Conservation (phyloP, 2,888 invertebrate species). For the Pristionchus japonicus region DNA sequence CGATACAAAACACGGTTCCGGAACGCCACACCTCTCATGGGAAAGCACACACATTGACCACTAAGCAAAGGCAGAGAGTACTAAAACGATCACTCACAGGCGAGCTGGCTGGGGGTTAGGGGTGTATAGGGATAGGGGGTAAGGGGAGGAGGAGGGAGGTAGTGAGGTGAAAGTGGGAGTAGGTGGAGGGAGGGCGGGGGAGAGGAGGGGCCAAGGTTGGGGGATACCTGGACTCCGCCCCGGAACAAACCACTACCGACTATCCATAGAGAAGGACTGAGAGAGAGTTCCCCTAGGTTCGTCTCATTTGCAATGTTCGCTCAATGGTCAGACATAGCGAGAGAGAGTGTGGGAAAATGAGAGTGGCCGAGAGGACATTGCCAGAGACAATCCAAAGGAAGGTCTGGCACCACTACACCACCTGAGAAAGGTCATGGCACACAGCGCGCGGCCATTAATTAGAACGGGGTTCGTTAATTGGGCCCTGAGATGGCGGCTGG, state of each 20-base stretch:
- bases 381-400: background rate
- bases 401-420: background rate
- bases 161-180: background rate
- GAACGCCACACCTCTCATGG: background rate
- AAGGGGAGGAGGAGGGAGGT: background rate
- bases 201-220: background rate
- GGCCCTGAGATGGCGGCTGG: background rate
- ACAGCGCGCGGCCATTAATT: background rate
- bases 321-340: background rate
- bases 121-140: background rate
- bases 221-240: background rate
- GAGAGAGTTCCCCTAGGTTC: too few relatives aligned
- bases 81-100: slow-evolving; percentile 12
- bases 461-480: background rate
- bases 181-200: background rate
- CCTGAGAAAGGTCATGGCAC: background rate
- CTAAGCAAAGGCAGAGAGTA: background rate
- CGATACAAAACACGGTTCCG: background rate
- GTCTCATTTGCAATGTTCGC: background rate
- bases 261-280: background rate
- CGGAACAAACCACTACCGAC: slow-evolving; percentile 13
- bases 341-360: background rate
- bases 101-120: background rate
- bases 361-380: background rate
- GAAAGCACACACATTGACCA: background rate